A percentile compares a stretch with the other conserved stretches of the same genome.
phyloP scores from a whole-genome alignment of 2,113 vertebrate species.

The Cettia cetti region DNA sequence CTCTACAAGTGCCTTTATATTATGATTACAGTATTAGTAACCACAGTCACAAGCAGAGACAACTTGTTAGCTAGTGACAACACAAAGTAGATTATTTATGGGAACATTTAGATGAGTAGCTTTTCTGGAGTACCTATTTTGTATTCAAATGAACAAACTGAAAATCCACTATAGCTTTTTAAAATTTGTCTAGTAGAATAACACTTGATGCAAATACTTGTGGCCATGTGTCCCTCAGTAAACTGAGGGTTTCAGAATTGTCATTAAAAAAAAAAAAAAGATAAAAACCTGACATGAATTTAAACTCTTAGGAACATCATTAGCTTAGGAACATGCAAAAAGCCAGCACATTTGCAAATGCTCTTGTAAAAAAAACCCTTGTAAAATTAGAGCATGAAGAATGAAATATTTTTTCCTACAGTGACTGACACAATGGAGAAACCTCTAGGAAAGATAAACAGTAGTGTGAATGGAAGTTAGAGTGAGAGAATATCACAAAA shows the following conservation, averaged over 20 bases:
- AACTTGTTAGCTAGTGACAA: not conserved
- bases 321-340: not conserved
- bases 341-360: not conserved
- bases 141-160: not conserved
- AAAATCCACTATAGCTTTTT: not conserved
- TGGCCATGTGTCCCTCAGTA: not conserved
- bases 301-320: not conserved
- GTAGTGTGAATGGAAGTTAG: not conserved
- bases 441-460: not conserved
- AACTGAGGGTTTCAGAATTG: not conserved
- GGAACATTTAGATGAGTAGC: not conserved
- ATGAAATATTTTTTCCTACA: not conserved
- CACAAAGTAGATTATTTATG: not conserved
- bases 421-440: not conserved
- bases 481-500: not conserved
- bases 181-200: not conserved
- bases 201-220: not conserved
- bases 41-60: not conserved
- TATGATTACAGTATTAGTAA: not conserved
- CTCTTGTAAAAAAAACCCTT: not conserved
- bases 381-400: not conserved
- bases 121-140: not conserved
- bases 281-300: rapidly evolving
- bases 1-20: not conserved
- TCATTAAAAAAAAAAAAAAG: not conserved